phyloP scores from a whole-genome alignment of 2,888 invertebrate species.

The Lithophane ornitopus region DNA sequence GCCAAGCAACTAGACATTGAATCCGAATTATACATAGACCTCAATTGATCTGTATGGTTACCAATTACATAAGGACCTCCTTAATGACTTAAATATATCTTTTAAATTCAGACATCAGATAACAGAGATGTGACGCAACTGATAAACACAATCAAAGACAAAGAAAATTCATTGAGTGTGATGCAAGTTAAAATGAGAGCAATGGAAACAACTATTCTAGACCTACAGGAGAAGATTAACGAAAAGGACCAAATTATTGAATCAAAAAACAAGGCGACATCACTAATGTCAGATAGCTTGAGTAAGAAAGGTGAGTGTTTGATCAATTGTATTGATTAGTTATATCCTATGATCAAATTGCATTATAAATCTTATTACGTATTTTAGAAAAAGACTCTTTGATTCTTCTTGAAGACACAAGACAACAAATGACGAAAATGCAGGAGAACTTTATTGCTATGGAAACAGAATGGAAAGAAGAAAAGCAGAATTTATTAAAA shows the following conservation, averaged over 20 bases:
- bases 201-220: slow-evolving; percentile 94
- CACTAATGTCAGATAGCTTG: slow-evolving; percentile 94
- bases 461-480: slow-evolving; percentile 93
- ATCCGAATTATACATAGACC: background rate
- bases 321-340: background rate
- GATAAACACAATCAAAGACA: slow-evolving; percentile 91
- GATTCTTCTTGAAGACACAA: slow-evolving; percentile 94
- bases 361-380: slow-evolving; percentile 11
- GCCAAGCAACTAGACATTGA: background rate
- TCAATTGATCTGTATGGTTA: background rate
- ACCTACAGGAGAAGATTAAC: slow-evolving; percentile 95
- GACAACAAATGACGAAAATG: slow-evolving; percentile 95
- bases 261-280: slow-evolving; percentile 94
- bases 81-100: background rate
- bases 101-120: slow-evolving; percentile 70
- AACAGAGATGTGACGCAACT: slow-evolving; percentile 89
- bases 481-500: slow-evolving; percentile 90
- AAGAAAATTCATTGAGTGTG: slow-evolving; percentile 84
- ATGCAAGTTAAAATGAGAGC: slow-evolving; percentile 89
- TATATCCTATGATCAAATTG: background rate
- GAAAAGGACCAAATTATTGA: slow-evolving; percentile 96
- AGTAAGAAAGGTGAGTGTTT: slow-evolving; percentile 90
- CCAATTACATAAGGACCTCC: background rate
- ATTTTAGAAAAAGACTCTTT: slow-evolving; percentile 92
- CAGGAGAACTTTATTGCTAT: slow-evolving; percentile 94